These are phyloP conservation scores for Agrotis segetum DNA, from an alignment of 2,888 invertebrate genomes.

Conservation along the genomic window DNA sequence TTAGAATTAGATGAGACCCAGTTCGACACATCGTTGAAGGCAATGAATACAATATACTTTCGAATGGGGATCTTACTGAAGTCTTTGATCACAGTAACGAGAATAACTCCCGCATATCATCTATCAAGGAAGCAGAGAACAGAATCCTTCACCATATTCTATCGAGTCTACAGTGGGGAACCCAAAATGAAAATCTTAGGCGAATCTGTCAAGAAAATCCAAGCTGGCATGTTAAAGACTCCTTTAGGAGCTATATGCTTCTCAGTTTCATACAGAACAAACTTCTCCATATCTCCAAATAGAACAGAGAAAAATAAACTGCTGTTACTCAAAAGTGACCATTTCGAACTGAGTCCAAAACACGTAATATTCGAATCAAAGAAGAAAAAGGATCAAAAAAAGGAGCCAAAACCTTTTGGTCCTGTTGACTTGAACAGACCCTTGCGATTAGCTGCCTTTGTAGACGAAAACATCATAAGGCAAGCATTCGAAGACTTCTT, in stretches of 20 bases:
- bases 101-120: slow-evolving; percentile 98
- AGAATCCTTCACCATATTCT: slow-evolving; percentile 97
- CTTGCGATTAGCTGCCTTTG: slow-evolving; percentile 94
- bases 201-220: slow-evolving; percentile 95
- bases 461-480: slow-evolving; percentile 87
- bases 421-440: slow-evolving; percentile 93
- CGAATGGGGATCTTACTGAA: slow-evolving; percentile 98
- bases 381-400: slow-evolving; percentile 91
- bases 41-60: slow-evolving; percentile 96
- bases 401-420: slow-evolving; percentile 72
- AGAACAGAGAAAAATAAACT: slow-evolving; percentile 93
- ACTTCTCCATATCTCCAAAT: slow-evolving; percentile 97
- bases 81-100: slow-evolving; percentile 96
- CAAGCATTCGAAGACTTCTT: slow-evolving; percentile 83
- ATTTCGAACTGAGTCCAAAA: slow-evolving; percentile 95
- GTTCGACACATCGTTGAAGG: slow-evolving; percentile 92
- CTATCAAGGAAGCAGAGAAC: slow-evolving; percentile 96
- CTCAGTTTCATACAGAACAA: slow-evolving; percentile 96
- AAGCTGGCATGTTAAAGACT: slow-evolving; percentile 96
- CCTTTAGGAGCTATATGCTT: slow-evolving; percentile 96
- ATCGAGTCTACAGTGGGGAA: slow-evolving; percentile 96
- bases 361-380: slow-evolving; percentile 90
- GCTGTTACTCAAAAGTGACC: slow-evolving; percentile 97
- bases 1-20: slow-evolving; percentile 93
- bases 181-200: slow-evolving; percentile 94